phyloP scores from a whole-genome alignment of 1,140 invertebrate species.

The Rhynchophorus ferrugineus region DNA sequence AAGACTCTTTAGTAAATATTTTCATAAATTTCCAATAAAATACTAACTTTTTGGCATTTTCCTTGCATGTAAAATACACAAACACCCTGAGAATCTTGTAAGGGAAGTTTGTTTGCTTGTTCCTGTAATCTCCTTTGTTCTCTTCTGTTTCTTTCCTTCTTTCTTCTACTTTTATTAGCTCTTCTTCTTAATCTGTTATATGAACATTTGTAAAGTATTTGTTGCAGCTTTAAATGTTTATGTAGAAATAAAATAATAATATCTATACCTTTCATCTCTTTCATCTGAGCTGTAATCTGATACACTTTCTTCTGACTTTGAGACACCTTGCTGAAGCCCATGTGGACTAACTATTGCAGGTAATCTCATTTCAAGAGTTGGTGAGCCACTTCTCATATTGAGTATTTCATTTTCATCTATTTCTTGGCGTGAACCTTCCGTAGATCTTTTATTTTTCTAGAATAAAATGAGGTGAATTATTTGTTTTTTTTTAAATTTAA shows the following conservation, averaged over 20 bases:
- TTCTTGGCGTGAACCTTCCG: conserved; percentile 42
- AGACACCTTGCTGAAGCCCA: conserved; percentile 1
- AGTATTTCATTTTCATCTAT: conserved; percentile 71
- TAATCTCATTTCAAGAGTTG: conserved; percentile 30
- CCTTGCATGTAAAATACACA: conserved; percentile 83
- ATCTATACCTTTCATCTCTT: conserved; percentile 4
- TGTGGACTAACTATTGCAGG: background rate
- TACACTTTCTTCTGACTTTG: conserved; percentile 29
- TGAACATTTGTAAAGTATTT: background rate
- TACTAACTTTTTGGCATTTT: conserved; percentile 66
- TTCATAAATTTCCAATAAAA: too few relatives aligned
- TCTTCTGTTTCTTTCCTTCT: conserved; percentile 24
- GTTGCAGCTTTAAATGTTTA: background rate
- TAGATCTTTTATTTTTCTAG: conserved; percentile 38
- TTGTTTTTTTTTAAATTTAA: background rate
- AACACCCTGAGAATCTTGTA: conserved; percentile 58
- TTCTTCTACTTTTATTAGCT: conserved; percentile 10
- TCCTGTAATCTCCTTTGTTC: conserved; percentile 24
- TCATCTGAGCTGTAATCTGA: conserved; percentile 31
- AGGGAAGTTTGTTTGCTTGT: conserved; percentile 24
- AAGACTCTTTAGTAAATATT: conserved; percentile 13
- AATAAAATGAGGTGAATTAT: conserved; percentile 6
- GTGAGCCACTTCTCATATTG: conserved; percentile 65
- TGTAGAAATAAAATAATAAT: background rate
- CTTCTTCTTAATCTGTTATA: conserved; percentile 7